Percentiles rank a stretch among this genome's conserved stretches.
Conservation (phyloP, 2,888 invertebrate genomes). For the Caenorhabditis sp. region DNA sequence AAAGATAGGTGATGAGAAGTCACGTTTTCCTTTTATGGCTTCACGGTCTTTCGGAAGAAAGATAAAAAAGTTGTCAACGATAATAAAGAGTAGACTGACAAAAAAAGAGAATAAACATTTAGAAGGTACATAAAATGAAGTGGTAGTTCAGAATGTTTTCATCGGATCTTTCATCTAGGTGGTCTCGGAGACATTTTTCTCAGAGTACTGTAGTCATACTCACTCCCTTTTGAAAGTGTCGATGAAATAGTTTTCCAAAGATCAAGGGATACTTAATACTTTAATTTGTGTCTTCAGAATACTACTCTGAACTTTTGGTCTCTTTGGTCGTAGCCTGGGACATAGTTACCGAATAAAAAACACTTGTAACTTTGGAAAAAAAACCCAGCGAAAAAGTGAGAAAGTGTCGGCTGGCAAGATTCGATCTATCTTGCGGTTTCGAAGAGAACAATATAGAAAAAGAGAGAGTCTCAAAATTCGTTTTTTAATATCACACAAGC, state of each 20-base stretch:
- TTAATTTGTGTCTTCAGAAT: constrained; percentile 8
- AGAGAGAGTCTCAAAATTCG: background rate
- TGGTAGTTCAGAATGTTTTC: constrained; percentile 18
- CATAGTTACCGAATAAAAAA: constrained; percentile 1
- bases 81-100: constrained; percentile 12
- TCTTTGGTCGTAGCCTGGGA: background rate
- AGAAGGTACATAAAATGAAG: constrained; percentile 1
- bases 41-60: constrained; percentile 34
- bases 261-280: background rate
- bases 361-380: background rate
- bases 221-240: no score
- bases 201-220: background rate
- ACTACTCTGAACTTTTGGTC: constrained; percentile 11
- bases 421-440: background rate
- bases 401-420: no score
- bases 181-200: background rate
- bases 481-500: background rate
- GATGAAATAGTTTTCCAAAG: no score
- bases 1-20: constrained; percentile 33
- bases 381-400: no score
- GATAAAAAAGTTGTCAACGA: constrained; percentile 27
- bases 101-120: constrained; percentile 23
- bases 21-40: constrained; percentile 25
- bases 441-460: background rate
- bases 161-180: background rate